Base-by-base conservation (phyloP, 2,797 vertebrate genomes). In the Spheniscus humboldti region DNA sequence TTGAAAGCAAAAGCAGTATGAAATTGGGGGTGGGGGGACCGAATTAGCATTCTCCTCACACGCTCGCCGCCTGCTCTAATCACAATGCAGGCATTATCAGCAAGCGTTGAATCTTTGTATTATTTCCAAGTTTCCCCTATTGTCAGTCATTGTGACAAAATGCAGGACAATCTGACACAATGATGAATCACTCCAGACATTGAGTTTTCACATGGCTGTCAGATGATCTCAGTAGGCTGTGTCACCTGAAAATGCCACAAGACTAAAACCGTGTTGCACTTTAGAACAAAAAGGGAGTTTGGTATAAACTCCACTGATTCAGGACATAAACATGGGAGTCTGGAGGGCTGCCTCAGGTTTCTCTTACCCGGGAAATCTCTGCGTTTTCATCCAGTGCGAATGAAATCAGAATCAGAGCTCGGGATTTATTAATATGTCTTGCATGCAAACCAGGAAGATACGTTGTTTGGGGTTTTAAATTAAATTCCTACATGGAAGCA, bases 151-250 rank as follows among this genome's bases (percentile, higher is more conserved):
- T 98, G 98, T 98, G 98, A 98, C 97, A 98, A 98, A 99, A 98
- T 98, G 98, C 99, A 98, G 98, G 99, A 98, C 98, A 98, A 98
- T 98, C 98, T 98, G 98, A 99, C 99, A 99, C 98, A 98, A 99
- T 99, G 99, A 99, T 99, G 98, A 99, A 99, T 99, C 99, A 99
- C 99, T 99, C 97, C 97, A 98, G 98, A 99, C 98, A 98, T 95
- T 98, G 98, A 98, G 98, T 98, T 98, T 97, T 99, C 98, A 99
- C 98, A 98, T 98, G 97, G 97, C 98, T 99, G 98, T 99, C 98
- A 98, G 98, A 97, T 98, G 97, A 98, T 98, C 98, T 98, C 98
- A 97, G 97, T 97, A 97, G 96, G 98, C 98, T 98, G 98, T 98
- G 98, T 98, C 97, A 98, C 98, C 98, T 98, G 98, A 98, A 98